Percentiles rank a stretch among this genome's conserved stretches.
Conservation (phyloP, 2,888 invertebrate genomes). For the Prosapia bicincta region DNA sequence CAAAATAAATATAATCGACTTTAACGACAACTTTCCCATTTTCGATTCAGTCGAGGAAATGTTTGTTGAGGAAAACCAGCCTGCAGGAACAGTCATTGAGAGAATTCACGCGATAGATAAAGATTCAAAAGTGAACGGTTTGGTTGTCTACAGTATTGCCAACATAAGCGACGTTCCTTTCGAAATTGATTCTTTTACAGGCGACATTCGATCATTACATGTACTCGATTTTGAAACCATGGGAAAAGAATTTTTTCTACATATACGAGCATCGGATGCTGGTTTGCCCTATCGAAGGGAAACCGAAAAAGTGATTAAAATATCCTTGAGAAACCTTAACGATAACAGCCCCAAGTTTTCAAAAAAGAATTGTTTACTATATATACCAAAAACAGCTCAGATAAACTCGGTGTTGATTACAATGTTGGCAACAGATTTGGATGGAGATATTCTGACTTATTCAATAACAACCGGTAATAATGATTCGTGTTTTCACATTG, state of each 20-base stretch:
- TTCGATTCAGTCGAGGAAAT: conserved; percentile 71
- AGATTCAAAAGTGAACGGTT: conserved; percentile 91
- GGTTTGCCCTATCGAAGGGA: conserved; percentile 86
- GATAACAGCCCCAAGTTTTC: conserved; percentile 91
- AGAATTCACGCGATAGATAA: conserved; percentile 80
- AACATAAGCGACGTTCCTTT: conserved; percentile 89
- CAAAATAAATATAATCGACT: conserved; percentile 80
- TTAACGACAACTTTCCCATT: conserved; percentile 89
- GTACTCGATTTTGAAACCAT: conserved; percentile 87
- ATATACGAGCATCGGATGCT: conserved; percentile 91
- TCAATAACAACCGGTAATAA: conserved; percentile 81
- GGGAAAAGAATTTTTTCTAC: conserved; percentile 73
- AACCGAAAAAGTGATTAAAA: conserved; percentile 78
- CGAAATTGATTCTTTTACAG: conserved; percentile 90
- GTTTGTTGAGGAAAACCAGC: conserved; percentile 79
- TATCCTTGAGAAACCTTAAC: conserved; percentile 79
- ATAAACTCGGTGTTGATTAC: conserved; percentile 81
- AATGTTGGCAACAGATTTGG: conserved; percentile 88
- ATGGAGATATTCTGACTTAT: conserved; percentile 86
- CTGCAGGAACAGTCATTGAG: conserved; percentile 78
- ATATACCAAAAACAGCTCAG: conserved; percentile 68
- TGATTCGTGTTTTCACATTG: conserved; percentile 82
- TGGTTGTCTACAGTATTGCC: conserved; percentile 89
- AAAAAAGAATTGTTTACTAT: conserved; percentile 76
- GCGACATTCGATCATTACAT: conserved; percentile 74